Evolutionary conservation across 2,113 vertebrate species (phyloP), one percentile per base, ranked within the genome.

Genomic region (Leptobrachium leishanense): DNA sequence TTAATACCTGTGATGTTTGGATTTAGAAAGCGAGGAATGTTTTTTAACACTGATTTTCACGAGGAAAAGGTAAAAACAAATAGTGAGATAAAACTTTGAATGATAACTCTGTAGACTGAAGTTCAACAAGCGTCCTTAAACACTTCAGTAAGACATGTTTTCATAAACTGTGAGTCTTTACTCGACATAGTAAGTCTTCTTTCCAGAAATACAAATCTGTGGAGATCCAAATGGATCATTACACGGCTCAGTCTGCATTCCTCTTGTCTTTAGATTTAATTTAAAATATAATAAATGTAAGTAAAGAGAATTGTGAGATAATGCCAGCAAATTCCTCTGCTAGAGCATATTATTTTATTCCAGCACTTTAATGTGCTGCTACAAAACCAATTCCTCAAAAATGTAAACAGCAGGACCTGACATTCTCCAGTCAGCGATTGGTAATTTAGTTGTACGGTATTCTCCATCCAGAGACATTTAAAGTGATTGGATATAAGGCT

Each of bases 241-340:
- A 68, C 10, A 68, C 11, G 41, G 42, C 40, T 68, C 63, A 39
- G 3, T 13, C 66, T 43, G 42, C 41, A 68, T 42, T 68, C 66
- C 41, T 15, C 40, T 68, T 43, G 41, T 68, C 66, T 68, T 40
- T 68, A 43, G 42, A 43, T 41, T 68, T 43, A 12, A 43, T 43
- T 41, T 68, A 68, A 68, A 43, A 68, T 68, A 31, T 68, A 68
- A 68, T 68, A 10, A 68, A 43, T 43, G 66, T 12, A 40, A 68
- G 1, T 11, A 43, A 41, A 15, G 66, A 68, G 43, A 68, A 42
- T 68, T n/a, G 42, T 41, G 43, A 12, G 42, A 12, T 31, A 4
- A 11, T 43, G 66, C 66, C 66, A 68, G 41, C 40, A 68, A 42
- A 68, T 68, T 68, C 41, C 42, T 68, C 15, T 68, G 2, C 3